A percentile compares a stretch with the other conserved stretches of the same genome.
Evolutionary conservation across 2,888 invertebrate genomes (phyloP).

Genomic region (Subacronicta megacephala): DNA sequence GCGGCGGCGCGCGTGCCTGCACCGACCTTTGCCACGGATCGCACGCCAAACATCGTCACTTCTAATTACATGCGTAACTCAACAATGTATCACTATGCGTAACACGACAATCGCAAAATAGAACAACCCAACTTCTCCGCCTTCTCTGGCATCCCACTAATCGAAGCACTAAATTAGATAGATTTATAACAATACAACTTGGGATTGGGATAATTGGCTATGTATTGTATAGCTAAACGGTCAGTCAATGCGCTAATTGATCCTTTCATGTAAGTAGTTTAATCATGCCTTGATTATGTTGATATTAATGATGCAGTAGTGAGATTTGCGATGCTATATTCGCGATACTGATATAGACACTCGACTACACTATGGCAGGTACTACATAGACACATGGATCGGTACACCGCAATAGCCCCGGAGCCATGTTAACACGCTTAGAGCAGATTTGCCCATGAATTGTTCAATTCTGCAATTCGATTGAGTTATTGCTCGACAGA

Average conservation of each 20-base stretch:
- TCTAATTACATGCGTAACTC: slow-evolving; percentile 82
- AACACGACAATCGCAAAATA: slow-evolving; percentile 61
- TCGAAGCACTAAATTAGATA: slow-evolving; percentile 59
- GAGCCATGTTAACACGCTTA: slow-evolving; percentile 85
- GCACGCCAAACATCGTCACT: slow-evolving; percentile 81
- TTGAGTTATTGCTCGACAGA: slow-evolving; percentile 75
- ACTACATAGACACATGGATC: slow-evolving; percentile 67
- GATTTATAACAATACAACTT: slow-evolving; percentile 65
- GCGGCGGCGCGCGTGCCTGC: slow-evolving; percentile 64
- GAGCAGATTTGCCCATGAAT: slow-evolving; percentile 85
- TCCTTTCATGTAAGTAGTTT: slow-evolving; percentile 66
- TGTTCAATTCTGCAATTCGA: slow-evolving; percentile 78
- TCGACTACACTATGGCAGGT: slow-evolving; percentile 53
- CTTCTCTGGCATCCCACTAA: slow-evolving; percentile 51
- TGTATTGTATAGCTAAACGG: slow-evolving; percentile 56
- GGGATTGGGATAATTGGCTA: slow-evolving; percentile 49
- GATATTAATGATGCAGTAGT: slow-evolving; percentile 40
- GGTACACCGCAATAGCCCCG: slow-evolving; percentile 81
- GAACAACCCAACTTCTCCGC: slow-evolving; percentile 44
- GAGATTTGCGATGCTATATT: slow-evolving; percentile 36
- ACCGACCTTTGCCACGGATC: slow-evolving; percentile 77
- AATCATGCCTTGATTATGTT: slow-evolving; percentile 54
- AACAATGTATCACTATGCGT: slow-evolving; percentile 72
- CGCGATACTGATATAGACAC: slow-evolving; percentile 22
- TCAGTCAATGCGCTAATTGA: slow-evolving; percentile 63